These are phyloP conservation scores for Amia ocellicauda DNA, from an alignment of 2,113 vertebrate species.

Conservation along the genomic window DNA sequence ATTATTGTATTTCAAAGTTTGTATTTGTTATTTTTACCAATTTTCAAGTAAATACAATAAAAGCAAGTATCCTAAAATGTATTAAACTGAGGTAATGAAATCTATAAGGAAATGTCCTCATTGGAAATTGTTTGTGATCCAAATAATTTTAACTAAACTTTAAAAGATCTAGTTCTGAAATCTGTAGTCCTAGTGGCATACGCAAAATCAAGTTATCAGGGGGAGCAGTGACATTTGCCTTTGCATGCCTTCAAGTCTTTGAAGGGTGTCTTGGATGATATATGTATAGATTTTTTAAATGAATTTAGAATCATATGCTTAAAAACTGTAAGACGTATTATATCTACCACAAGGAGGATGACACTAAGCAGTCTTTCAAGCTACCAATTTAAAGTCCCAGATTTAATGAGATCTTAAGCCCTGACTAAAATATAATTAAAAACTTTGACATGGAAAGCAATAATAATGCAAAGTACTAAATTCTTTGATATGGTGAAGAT, in stretches of 20 bases:
- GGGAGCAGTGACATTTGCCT: conserved; percentile 53
- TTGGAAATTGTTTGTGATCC: background rate
- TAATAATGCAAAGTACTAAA: conserved; percentile 43
- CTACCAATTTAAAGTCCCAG: conserved; percentile 62
- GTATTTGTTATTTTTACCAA: too few species aligned
- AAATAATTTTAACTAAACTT: background rate
- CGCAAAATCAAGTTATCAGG: conserved; percentile 35
- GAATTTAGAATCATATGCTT: conserved; percentile 70
- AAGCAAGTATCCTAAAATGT: too few species aligned
- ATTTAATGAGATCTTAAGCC: conserved; percentile 73
- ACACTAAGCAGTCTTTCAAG: conserved; percentile 72
- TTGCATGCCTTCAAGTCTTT: conserved; percentile 43
- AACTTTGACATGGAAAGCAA: conserved; percentile 55
- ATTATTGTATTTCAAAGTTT: too few species aligned
- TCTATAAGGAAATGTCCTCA: too few species aligned
- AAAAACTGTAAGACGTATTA: conserved; percentile 63
- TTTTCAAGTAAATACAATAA: too few species aligned
- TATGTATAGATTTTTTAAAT: conserved; percentile 67
- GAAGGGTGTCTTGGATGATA: conserved; percentile 58
- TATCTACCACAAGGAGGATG: conserved; percentile 59
- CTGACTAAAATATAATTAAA: conserved; percentile 72
- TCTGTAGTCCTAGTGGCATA: background rate
- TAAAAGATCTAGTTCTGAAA: background rate
- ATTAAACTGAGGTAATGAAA: too few species aligned
- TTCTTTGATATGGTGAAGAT: conserved; percentile 23